These are phyloP conservation scores for Tachina lurida DNA, from an alignment of 2,888 invertebrate genomes.

Conservation along the genomic window DNA sequence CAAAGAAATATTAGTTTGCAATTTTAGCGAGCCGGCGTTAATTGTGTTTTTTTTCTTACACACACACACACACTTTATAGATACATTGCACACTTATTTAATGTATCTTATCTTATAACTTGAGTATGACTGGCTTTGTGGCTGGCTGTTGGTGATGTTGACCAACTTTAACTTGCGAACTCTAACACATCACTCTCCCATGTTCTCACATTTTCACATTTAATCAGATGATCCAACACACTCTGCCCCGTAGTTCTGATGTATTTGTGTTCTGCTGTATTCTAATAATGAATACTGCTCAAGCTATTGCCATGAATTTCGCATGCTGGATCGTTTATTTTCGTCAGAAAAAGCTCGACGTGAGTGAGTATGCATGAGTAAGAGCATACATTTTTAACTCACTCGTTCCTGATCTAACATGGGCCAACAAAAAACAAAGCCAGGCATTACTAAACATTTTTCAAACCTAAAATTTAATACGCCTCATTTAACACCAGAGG, in stretches of 20 bases:
- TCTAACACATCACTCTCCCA: conserved; percentile 62
- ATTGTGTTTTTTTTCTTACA: conserved; percentile 23
- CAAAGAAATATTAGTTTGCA: conserved; percentile 21
- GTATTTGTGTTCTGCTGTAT: neutral
- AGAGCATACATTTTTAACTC: no score
- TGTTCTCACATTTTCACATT: conserved; percentile 53
- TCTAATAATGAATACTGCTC: no score
- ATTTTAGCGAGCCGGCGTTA: conserved; percentile 51
- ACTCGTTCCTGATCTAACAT: no score
- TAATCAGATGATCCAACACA: conserved; percentile 32
- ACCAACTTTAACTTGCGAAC: conserved; percentile 69
- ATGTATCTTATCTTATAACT: conserved; percentile 64
- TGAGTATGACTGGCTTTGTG: conserved; percentile 53
- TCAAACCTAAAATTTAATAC: no score
- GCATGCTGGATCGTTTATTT: no score
- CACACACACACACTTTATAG: neutral
- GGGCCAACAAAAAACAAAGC: no score
- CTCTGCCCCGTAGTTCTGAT: conserved; percentile 27
- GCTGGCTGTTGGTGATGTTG: conserved; percentile 57
- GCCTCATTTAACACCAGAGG: no score
- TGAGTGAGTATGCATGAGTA: no score
- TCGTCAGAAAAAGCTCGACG: no score
- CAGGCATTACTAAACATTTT: no score
- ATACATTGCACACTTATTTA: conserved; percentile 3
- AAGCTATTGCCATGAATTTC: no score